Evolutionary conservation across 2,797 vertebrate genomes (phyloP).

Genomic region (Valencia hispanica): DNA sequence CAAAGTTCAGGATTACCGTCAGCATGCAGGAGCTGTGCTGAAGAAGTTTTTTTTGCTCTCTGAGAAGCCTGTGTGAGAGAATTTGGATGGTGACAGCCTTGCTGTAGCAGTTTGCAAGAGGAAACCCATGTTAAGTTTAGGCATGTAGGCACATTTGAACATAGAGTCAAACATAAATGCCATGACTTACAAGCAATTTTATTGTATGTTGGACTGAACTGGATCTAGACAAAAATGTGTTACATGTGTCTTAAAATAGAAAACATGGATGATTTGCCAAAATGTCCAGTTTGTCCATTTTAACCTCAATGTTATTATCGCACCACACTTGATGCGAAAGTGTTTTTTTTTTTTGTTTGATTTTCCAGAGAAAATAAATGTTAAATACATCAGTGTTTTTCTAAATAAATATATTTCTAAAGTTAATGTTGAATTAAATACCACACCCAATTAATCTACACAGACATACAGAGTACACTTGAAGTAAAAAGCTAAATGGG

Average conservation of each 20-base stretch:
- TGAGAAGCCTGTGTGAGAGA: slow-evolving; percentile 64
- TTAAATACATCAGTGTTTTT: not conserved
- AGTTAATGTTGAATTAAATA: not conserved
- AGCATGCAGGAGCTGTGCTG: slow-evolving; percentile 74
- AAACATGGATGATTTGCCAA: not conserved
- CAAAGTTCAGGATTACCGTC: slow-evolving; percentile 82
- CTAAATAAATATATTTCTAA: not conserved
- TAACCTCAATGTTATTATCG: slow-evolving; percentile 18
- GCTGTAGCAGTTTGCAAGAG: slow-evolving; percentile 68
- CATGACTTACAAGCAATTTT: slow-evolving; percentile 50
- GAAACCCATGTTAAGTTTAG: slow-evolving; percentile 72
- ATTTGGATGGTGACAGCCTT: slow-evolving; percentile 69
- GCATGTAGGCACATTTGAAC: slow-evolving; percentile 66
- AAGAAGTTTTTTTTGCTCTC: slow-evolving; percentile 70
- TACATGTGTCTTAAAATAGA: slow-evolving; percentile 28
- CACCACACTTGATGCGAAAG: not conserved
- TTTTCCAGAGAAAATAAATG: not conserved
- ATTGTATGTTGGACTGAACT: slow-evolving; percentile 59
- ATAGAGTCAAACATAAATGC: slow-evolving; percentile 61
- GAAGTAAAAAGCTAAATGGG: not conserved
- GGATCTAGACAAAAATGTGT: slow-evolving; percentile 32
- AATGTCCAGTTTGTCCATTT: not conserved
- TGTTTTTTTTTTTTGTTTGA: too few relatives aligned
- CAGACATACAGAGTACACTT: not conserved
- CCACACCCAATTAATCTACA: not conserved